phyloP scores from a whole-genome alignment of 2,113 vertebrate species.

The Gobius niger region DNA sequence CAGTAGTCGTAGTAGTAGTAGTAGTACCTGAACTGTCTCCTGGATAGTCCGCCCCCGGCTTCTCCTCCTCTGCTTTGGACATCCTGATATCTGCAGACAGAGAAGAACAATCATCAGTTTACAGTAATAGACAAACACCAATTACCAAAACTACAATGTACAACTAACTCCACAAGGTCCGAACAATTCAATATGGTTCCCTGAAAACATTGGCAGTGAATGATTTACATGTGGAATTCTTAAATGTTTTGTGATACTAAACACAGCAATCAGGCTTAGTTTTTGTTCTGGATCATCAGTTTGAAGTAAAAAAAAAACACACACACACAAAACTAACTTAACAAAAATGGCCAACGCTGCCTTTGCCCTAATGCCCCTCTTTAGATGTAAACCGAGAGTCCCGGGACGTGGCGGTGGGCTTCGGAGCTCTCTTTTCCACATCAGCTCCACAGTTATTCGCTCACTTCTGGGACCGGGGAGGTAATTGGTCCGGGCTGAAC shows the following conservation, averaged over 20 bases:
- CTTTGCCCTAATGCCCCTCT: constrained; percentile 21
- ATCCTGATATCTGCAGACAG: constrained; percentile 79
- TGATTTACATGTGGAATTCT: no score
- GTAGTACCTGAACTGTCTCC: constrained; percentile 77
- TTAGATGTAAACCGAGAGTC: constrained; percentile 38
- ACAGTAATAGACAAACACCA: constrained; percentile 12
- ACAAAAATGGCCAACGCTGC: constrained; percentile 10
- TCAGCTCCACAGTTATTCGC: constrained; percentile 5
- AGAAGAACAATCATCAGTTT: constrained; percentile 32
- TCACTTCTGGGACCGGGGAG: constrained; percentile 31
- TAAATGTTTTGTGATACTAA: not conserved
- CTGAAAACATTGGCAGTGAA: no score
- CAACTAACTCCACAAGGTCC: no score
- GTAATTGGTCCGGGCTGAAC: constrained; percentile 36
- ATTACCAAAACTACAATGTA: not conserved
- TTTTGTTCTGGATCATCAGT: not conserved
- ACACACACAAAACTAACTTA: constrained; percentile 1
- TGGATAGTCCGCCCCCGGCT: constrained; percentile 73
- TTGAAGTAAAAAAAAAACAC: not conserved
- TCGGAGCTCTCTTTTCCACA: constrained; percentile 1
- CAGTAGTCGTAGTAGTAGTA: not conserved
- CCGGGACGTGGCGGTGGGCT: not conserved
- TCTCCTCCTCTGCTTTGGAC: constrained; percentile 79
- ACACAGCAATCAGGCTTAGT: not conserved
- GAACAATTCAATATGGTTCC: no score